Base-by-base conservation (phyloP, 1,140 invertebrate genomes). In the Drosophila neocordata region DNA sequence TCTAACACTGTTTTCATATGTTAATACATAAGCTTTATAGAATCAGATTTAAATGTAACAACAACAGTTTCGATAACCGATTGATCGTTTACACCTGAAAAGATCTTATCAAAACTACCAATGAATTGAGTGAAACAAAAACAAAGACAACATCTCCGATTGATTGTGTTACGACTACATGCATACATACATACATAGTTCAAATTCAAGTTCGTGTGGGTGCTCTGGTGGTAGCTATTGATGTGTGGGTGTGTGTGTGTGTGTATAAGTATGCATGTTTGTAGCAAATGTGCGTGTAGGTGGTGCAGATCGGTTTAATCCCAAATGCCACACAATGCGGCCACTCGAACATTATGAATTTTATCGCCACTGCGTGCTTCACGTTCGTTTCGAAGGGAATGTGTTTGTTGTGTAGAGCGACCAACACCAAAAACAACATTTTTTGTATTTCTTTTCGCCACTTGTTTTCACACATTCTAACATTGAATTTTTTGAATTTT, bases 361-460 rank as follows among this genome's bases (percentile, higher is more conserved):
- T 44, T 44, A 44, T 44, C 13, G 38, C 13, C 41, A 27, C 41
- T 55, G 59, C 72, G 73, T 76, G 73, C 73, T 77, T 77, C 73
- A 77, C 73, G 73, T 77, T 76, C 60, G 65, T 55, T 64, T 51
- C 31, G 70, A 52, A 18, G 48, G 12, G 63, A 51, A 68, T 65
- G 65, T 37, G 55, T 31, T 3, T 31, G 27, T 31, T 31, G 27
- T 31, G 27, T 31, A 31, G 27, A 31, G 34, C 53, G 31, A 55
- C 73, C 72, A 67, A 59, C 44, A 75, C 65, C 24, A 63, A 52
- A 52, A 60, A 22, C 13, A 11, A 4, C 15, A 48, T 4, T 4
- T 18, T 48, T 18, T 20, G 7, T 48, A 38, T 5, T 38, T 38
- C 27, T 38, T 38, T 38, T 38, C 41, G n/a, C n/a, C 41, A 44